phyloP scores from a whole-genome alignment of 2,797 vertebrate species.

The Mycteria americana region DNA sequence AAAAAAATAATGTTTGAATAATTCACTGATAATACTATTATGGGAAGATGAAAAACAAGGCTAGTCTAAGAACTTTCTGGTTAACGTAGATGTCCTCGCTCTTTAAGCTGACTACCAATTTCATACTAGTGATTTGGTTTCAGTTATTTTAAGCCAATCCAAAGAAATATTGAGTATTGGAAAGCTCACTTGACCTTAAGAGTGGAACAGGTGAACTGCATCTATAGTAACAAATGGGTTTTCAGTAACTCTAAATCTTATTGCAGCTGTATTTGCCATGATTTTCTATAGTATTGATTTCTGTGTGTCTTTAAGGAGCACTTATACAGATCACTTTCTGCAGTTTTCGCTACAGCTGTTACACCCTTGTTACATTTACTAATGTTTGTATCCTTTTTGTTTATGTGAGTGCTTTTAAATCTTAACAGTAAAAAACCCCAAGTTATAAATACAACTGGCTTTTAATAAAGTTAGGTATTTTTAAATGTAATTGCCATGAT shows the following conservation, averaged over 20 bases:
- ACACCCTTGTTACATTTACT: not conserved
- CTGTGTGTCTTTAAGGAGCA: not conserved
- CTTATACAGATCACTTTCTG: not conserved
- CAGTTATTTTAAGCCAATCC: not conserved
- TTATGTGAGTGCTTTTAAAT: not conserved
- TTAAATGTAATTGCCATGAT: not conserved
- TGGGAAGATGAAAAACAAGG: not conserved
- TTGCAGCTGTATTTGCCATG: not conserved
- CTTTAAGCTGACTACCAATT: not conserved
- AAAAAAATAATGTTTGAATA: not conserved
- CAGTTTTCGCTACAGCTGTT: not conserved
- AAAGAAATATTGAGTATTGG: not conserved
- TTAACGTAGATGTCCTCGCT: not conserved
- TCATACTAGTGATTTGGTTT: not conserved
- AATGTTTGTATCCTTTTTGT: not conserved
- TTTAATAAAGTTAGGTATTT: not conserved
- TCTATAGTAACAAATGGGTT: not conserved
- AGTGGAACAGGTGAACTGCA: not conserved
- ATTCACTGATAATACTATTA: not conserved
- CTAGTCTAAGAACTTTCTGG: not conserved
- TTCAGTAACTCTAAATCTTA: not conserved
- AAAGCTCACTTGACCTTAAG: not conserved
- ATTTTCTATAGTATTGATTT: not conserved
- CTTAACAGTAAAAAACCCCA: accelerated
- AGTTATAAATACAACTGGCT: not conserved